Evolutionary conservation across 1,140 invertebrate species (phyloP).

Genomic region (Bradynema listronoti): DNA sequence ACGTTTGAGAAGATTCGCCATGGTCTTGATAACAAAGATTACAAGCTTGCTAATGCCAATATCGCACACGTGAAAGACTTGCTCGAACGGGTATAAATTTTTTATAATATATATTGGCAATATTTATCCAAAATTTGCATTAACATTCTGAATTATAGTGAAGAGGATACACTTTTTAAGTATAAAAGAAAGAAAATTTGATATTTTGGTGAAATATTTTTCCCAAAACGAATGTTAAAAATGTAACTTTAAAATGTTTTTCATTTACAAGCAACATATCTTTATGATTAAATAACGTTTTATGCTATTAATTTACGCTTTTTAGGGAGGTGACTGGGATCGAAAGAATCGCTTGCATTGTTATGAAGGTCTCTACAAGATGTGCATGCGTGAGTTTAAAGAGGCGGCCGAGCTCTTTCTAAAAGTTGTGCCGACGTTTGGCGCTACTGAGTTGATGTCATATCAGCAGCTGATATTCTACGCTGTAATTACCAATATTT

Average conservation of each 20-base stretch:
- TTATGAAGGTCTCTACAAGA: slow-evolving; percentile 83
- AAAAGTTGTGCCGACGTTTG: slow-evolving; percentile 97
- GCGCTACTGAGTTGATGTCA: slow-evolving; percentile 95
- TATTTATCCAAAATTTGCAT: neutral
- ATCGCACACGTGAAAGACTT: neutral
- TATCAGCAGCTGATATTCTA: slow-evolving; percentile 84
- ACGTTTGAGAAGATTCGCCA: neutral
- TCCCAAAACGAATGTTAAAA: neutral
- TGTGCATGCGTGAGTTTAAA: slow-evolving; percentile 91
- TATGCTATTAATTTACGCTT: neutral
- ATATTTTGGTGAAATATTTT: neutral
- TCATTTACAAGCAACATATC: neutral
- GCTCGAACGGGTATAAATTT: neutral
- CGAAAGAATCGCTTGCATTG: slow-evolving; percentile 90
- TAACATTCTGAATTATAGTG: neutral
- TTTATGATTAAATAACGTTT: neutral
- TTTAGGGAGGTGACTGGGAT: slow-evolving; percentile 94
- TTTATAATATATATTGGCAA: neutral
- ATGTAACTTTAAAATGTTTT: neutral
- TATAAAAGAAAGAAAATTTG: neutral
- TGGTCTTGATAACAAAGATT: neutral
- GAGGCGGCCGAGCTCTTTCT: slow-evolving; percentile 86
- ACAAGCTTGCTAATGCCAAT: neutral
- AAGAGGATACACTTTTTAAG: neutral
- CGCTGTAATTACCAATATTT: slow-evolving; percentile 76